These are phyloP conservation scores for Coptotermes formosanus DNA, from an alignment of 1,140 invertebrate species.

Conservation along the genomic window DNA sequence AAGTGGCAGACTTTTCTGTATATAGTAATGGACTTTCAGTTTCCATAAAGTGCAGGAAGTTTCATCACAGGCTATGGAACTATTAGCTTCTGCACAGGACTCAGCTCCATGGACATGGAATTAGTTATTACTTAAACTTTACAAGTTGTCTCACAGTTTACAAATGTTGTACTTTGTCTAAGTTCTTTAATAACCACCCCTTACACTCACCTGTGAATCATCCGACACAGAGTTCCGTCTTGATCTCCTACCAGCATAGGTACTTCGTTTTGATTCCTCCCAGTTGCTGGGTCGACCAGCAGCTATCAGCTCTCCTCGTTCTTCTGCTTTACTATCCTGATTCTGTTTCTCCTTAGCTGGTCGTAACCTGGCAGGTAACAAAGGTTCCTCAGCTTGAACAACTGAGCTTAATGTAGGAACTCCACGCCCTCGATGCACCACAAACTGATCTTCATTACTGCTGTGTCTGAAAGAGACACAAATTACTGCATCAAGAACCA, in stretches of 20 bases:
- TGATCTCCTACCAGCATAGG: constrained; percentile 75
- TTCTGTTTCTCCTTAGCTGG: constrained; percentile 61
- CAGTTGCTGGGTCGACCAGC: constrained; percentile 82
- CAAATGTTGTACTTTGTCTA: too few species aligned
- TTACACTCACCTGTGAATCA: constrained; percentile 59
- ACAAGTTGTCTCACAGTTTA: too few species aligned
- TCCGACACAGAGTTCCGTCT: constrained; percentile 81
- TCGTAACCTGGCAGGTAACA: constrained; percentile 56
- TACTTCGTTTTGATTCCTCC: constrained; percentile 67
- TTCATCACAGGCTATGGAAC: too few species aligned
- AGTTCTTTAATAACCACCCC: too few species aligned
- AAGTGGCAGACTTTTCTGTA: too few species aligned
- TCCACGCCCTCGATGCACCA: constrained; percentile 74
- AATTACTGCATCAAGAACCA: too few species aligned
- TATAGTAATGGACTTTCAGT: too few species aligned
- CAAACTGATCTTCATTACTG: constrained; percentile 51
- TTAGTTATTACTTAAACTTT: too few species aligned
- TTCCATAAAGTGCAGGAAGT: too few species aligned
- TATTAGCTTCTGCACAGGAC: too few species aligned
- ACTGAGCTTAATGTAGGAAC: constrained; percentile 75
- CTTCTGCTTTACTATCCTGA: constrained; percentile 62
- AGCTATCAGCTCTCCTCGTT: constrained; percentile 58
- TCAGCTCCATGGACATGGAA: too few species aligned
- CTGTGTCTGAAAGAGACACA: background rate
- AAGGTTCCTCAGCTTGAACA: constrained; percentile 46